phyloP scores from a whole-genome alignment of 2,888 invertebrate genomes.

The Sinodicranocentrus sp. region DNA sequence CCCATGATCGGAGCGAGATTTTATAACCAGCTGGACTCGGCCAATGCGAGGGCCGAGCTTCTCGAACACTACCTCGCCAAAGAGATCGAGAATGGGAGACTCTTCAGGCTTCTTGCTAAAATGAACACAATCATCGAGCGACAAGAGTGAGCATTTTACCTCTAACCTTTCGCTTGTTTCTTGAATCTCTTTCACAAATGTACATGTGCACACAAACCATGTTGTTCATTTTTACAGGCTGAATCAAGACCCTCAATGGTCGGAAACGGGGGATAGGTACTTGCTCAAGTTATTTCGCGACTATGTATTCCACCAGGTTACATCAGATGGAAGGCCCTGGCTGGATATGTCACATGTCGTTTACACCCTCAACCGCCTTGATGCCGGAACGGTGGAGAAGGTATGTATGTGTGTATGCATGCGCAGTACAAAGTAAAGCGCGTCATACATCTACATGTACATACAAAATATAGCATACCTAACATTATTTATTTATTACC shows the following conservation, averaged over 20 bases:
- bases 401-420: too few relatives aligned
- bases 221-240: conserved; percentile 82
- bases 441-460: too few relatives aligned
- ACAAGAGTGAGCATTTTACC: conserved; percentile 84
- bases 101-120: conserved; percentile 94
- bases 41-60: conserved; percentile 91
- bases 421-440: too few relatives aligned
- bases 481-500: too few relatives aligned
- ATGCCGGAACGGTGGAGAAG: conserved; percentile 89
- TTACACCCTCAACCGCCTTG: conserved; percentile 94
- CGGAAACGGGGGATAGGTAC: conserved; percentile 98
- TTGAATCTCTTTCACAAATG: too few relatives aligned
- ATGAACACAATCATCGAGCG: conserved; percentile 96
- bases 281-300: conserved; percentile 99
- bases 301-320: conserved; percentile 97
- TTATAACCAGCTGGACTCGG: conserved; percentile 95
- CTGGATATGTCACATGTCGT: conserved; percentile 97
- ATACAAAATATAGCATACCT: too few relatives aligned
- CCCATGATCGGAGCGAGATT: conserved; percentile 99
- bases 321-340: conserved; percentile 96
- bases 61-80: conserved; percentile 94
- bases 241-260: conserved; percentile 96
- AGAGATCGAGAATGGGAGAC: conserved; percentile 96
- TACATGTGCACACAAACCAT: too few relatives aligned
- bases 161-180: too few relatives aligned